phyloP scores from a whole-genome alignment of 2,888 invertebrate genomes.

The Scaptomyza polygonia region DNA sequence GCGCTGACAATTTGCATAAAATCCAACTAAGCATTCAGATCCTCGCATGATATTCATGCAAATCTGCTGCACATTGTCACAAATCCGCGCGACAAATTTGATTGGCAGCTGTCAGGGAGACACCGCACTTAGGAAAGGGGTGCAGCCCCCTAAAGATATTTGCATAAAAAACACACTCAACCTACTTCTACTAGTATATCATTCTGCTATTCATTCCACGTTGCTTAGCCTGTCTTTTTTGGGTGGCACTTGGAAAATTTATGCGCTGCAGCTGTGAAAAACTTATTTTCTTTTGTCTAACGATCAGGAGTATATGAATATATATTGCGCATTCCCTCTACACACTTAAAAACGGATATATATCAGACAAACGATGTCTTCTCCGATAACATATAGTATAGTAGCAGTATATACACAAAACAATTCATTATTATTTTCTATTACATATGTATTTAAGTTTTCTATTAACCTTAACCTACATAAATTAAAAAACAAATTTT shows the following conservation, averaged over 20 bases:
- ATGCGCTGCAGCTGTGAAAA: slow-evolving; percentile 19
- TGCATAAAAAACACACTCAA: slow-evolving; percentile 26
- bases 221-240: neutral
- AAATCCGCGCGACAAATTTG: slow-evolving; percentile 2
- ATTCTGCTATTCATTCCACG: neutral
- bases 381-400: too few relatives aligned
- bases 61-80: slow-evolving; percentile 5
- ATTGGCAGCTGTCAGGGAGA: slow-evolving; percentile 1
- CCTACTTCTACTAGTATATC: too few relatives aligned
- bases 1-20: neutral
- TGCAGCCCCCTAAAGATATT: slow-evolving; percentile 1
- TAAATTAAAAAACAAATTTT: too few relatives aligned
- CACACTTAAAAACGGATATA: neutral
- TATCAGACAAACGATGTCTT: neutral
- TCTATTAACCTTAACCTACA: too few relatives aligned
- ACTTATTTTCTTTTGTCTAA: slow-evolving; percentile 25
- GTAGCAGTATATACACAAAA: too few relatives aligned
- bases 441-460: neutral
- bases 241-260: slow-evolving; percentile 7
- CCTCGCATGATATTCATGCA: slow-evolving; percentile 1
- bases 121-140: too few relatives aligned
- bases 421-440: too few relatives aligned
- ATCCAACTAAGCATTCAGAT: slow-evolving; percentile 3
- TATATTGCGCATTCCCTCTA: neutral
- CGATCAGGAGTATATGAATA: neutral